Percentiles rank a stretch among this genome's conserved stretches.
These are phyloP conservation scores for Pluvialis apricaria DNA, from an alignment of 2,113 vertebrate species.

Conservation along the genomic window DNA sequence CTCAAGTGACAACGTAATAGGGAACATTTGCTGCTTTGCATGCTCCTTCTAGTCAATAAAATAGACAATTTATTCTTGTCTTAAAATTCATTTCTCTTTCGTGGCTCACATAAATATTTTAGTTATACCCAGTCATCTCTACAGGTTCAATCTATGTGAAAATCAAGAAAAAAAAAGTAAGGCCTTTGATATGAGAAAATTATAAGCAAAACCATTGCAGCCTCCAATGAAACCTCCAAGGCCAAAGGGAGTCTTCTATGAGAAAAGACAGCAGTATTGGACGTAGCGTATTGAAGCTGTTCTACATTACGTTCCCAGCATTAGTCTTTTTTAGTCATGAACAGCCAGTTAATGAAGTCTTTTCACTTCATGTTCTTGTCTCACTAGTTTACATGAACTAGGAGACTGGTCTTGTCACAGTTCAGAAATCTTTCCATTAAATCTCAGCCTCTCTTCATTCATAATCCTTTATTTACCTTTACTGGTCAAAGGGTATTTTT, in stretches of 20 bases:
- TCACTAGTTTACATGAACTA: neutral
- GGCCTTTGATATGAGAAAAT: neutral
- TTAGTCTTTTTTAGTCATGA: neutral
- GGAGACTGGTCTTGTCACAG: neutral
- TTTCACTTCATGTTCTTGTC: neutral
- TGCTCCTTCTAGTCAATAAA: constrained; percentile 20
- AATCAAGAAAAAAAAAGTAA: neutral
- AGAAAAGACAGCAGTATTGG: neutral
- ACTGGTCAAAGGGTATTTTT: neutral
- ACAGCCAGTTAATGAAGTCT: neutral
- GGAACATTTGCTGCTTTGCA: neutral
- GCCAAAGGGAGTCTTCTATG: neutral
- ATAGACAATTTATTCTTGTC: neutral
- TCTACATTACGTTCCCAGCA: neutral
- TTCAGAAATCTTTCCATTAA: neutral
- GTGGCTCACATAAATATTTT: neutral
- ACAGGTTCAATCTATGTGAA: neutral
- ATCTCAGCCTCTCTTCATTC: neutral
- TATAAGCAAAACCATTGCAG: neutral
- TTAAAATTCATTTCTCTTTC: constrained; percentile 5
- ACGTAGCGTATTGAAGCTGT: neutral
- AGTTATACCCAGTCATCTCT: neutral
- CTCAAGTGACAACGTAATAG: neutral
- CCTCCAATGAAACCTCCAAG: neutral
- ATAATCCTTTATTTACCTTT: neutral